Evolutionary conservation across 2,888 invertebrate species (phyloP).

Genomic region (Tetropium fuscum): DNA sequence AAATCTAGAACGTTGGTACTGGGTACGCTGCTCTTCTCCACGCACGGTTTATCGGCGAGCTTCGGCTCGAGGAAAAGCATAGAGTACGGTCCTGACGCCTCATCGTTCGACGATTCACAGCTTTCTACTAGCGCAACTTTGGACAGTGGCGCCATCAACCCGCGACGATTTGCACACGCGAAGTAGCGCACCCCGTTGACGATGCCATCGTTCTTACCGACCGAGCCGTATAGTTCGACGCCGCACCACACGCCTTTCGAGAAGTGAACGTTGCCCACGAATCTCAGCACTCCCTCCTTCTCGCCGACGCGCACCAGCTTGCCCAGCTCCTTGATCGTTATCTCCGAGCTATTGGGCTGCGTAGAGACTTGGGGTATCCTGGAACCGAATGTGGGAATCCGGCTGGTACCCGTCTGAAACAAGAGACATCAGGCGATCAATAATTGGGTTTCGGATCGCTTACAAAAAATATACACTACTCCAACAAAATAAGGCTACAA

Average conservation of each 20-base stretch:
- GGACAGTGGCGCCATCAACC: constrained; percentile 73
- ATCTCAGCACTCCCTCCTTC: constrained; percentile 69
- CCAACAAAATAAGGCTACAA: no score
- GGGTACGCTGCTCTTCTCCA: background rate
- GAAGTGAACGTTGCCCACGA: constrained; percentile 69
- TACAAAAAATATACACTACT: no score
- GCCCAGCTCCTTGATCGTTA: constrained; percentile 53
- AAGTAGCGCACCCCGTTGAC: constrained; percentile 75
- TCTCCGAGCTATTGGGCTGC: constrained; percentile 32
- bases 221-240: constrained; percentile 69
- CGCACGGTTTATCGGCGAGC: background rate
- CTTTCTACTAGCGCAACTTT: constrained; percentile 64
- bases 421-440: no score
- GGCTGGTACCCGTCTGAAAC: constrained; percentile 57
- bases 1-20: background rate
- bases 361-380: constrained; percentile 53
- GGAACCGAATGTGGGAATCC: constrained; percentile 60
- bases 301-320: constrained; percentile 58
- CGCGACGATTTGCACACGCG: constrained; percentile 70
- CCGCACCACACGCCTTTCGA: constrained; percentile 75
- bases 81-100: constrained; percentile 72
- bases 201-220: constrained; percentile 74
- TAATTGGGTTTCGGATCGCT: no score
- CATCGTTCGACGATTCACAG: constrained; percentile 65
- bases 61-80: constrained; percentile 65